Evolutionary conservation across 2,888 invertebrate species (phyloP), one percentile per base, ranked within the genome.

Genomic region (Mythimna pallens): DNA sequence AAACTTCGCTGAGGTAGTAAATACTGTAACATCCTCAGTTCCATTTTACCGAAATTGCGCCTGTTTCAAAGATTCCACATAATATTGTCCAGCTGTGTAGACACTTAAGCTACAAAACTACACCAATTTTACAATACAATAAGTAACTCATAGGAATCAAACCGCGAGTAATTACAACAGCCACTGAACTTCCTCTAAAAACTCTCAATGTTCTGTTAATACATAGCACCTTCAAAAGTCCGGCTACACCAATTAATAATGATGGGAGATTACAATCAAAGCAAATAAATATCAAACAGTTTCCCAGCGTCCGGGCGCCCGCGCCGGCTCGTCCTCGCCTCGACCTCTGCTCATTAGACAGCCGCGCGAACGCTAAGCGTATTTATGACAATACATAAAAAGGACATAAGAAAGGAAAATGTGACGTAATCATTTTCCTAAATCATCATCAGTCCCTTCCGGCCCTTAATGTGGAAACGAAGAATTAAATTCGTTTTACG

Each of bases 401-500:
- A 59, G 40, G 64, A 40, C 73, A 67, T 70, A 65, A 84, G 82
- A 65, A 74, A 66, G 74, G 65, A 70, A 79, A 81, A 78, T 79
- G 78, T 77, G 59, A 85, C 74, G 72, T 86, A 83, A 82, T 86
- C 82, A 85, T 84, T 82, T 85, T 83, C 78, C 76, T 73, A 86
- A 84, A 73, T 84, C 88, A 86, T 87, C 82, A 78, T 71, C 76
- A 80, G 80, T 81, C 82, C 86, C 80, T 83, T 82, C 81, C 83
- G 81, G 67, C 68, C 76, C 64, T 82, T 87, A 83, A 86, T 85
- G 85, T 85, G 84, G 87, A 86, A 88, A 86, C 87, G 87, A 87
- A 86, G 88, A 88, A 90, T 91, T 90, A 89, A 89, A 89, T 87
- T 89, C 86, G 84, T 88, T 91, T 89, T 88, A 88, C 87, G 90